These are phyloP conservation scores for Leuctra nigra DNA, from an alignment of 2,888 invertebrate genomes.

Conservation along the genomic window DNA sequence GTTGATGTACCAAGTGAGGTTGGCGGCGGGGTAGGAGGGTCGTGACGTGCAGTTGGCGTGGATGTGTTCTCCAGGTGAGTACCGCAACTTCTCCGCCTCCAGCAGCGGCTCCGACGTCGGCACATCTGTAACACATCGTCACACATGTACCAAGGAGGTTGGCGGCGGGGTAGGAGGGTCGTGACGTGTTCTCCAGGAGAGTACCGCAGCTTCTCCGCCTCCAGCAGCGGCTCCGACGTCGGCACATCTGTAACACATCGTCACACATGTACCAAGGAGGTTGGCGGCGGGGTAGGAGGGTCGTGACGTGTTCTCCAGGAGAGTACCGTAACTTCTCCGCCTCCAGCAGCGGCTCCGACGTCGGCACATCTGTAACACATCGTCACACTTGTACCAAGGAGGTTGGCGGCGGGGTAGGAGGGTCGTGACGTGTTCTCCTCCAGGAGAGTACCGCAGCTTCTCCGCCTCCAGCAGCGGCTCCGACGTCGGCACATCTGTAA, in stretches of 20 bases:
- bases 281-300: constrained; percentile 42
- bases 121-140: constrained; percentile 24
- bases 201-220: constrained; percentile 38
- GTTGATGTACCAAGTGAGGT: constrained; percentile 45
- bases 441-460: constrained; percentile 41
- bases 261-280: constrained; percentile 44
- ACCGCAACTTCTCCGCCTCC: constrained; percentile 37
- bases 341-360: constrained; percentile 19
- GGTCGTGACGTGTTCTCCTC: constrained; percentile 40
- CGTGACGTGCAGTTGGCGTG: constrained; percentile 41
- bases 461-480: constrained; percentile 27
- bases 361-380: constrained; percentile 21
- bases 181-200: constrained; percentile 41
- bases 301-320: constrained; percentile 40
- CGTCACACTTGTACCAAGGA: constrained; percentile 27
- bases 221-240: constrained; percentile 18
- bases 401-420: constrained; percentile 42
- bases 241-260: constrained; percentile 37
- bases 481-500: constrained; percentile 23
- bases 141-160: constrained; percentile 45
- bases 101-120: constrained; percentile 21
- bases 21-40: constrained; percentile 41
- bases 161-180: constrained; percentile 40
- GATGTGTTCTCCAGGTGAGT: constrained; percentile 41
- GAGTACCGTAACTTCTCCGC: constrained; percentile 40